Evolutionary conservation across 2,797 vertebrate genomes (phyloP).

Genomic region (Anas georgica): DNA sequence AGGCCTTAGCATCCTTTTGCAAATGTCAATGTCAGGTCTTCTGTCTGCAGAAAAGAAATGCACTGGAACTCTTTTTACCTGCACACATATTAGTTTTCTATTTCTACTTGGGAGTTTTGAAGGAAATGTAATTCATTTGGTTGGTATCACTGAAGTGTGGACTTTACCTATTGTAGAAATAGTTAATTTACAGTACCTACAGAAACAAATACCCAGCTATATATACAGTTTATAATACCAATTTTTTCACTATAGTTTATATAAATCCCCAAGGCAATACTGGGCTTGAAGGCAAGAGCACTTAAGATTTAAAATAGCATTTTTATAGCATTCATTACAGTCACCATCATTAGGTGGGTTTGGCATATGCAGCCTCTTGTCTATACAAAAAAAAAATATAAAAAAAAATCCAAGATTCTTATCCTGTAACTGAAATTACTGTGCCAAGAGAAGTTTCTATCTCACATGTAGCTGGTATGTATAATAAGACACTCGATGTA

Average conservation of each 20-base stretch:
- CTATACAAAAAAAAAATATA: neutral
- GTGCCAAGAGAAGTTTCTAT: neutral
- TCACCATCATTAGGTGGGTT: neutral
- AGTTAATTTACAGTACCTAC: neutral
- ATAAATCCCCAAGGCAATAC: neutral
- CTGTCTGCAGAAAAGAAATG: constrained; percentile 10
- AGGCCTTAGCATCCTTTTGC: neutral
- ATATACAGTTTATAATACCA: neutral
- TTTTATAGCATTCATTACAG: neutral
- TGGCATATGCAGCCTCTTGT: neutral
- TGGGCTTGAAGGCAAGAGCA: neutral
- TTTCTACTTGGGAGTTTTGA: neutral
- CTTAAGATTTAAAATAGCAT: neutral
- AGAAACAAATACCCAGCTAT: neutral
- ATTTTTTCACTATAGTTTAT: neutral
- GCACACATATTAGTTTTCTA: neutral
- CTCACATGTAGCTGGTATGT: neutral
- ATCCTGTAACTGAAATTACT: neutral
- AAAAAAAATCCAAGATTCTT: neutral
- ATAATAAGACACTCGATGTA: neutral
- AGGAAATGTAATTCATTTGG: neutral
- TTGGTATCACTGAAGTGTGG: neutral
- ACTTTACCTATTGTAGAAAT: neutral
- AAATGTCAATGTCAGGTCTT: neutral
- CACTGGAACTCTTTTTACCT: neutral